phyloP scores from a whole-genome alignment of 2,888 invertebrate species.

The Marronus borbonicus region DNA sequence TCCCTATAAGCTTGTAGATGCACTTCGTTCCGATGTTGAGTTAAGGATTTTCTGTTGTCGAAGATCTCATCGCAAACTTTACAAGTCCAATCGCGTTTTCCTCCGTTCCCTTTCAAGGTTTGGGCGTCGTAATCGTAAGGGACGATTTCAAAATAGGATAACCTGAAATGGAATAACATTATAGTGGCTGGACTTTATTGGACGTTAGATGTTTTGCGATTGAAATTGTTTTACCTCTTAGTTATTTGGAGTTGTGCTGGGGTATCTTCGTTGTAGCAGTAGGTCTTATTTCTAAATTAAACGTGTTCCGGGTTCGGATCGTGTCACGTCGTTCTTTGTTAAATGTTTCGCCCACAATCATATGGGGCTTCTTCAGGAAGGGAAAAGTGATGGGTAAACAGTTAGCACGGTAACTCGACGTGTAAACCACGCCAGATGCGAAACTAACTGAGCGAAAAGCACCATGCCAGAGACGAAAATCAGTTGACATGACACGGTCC shows the following conservation, averaged over 20 bases:
- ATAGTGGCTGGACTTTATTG: background rate
- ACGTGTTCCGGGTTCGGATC: too few relatives aligned
- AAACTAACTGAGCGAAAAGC: too few relatives aligned
- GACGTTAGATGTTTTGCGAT: background rate
- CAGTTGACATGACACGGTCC: too few relatives aligned
- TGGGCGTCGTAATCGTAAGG: background rate
- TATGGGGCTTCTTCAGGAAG: too few relatives aligned
- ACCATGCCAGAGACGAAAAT: too few relatives aligned
- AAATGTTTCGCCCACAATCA: too few relatives aligned
- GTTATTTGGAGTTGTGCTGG: background rate
- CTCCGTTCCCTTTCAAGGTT: background rate
- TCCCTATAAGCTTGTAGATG: slow-evolving; percentile 51
- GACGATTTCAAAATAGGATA: background rate
- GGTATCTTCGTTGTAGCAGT: too few relatives aligned
- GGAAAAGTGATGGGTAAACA: too few relatives aligned
- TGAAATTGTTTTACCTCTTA: background rate
- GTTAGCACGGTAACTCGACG: too few relatives aligned
- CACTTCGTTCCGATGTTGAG: slow-evolving; percentile 59
- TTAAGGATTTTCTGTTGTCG: slow-evolving; percentile 51
- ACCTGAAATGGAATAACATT: slow-evolving; percentile 20
- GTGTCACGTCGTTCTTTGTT: too few relatives aligned
- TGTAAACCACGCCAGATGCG: too few relatives aligned
- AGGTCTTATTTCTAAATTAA: too few relatives aligned
- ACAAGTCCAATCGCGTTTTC: slow-evolving; percentile 15
- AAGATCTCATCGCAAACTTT: slow-evolving; percentile 23